Base-by-base conservation (phyloP, 2,113 vertebrate species). In the Gnathonemus longibarbis region DNA sequence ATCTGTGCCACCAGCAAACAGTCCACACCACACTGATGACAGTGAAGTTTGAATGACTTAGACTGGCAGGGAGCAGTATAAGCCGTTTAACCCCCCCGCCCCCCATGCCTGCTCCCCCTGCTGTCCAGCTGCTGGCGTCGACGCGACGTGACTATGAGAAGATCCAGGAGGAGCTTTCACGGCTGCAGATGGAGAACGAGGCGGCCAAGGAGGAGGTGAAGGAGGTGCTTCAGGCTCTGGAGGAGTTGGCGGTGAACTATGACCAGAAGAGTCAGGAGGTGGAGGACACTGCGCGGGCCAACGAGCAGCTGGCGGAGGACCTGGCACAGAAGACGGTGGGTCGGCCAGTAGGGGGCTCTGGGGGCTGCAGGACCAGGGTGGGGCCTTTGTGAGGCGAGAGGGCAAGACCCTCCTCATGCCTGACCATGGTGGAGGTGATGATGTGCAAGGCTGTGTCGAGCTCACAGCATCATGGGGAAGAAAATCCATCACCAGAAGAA, bases 181-280 rank as follows among this genome's bases (percentile, higher is more conserved):
- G 97, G 0, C 96, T 98, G 27, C 97, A 97, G 93, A 96, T 96
- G 53, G 96, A 97, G 93, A 97, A 98, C 0, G 97, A 97, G 53
- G 96, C 97, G 0, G 97, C 97, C 0, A 98, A 98, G 93, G 97
- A 97, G 0, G 97, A 98, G 86, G 97, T 97, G 92, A 98, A 98
- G 89, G 97, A 98, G 93, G 97, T 98, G 31, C 96, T 98, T 1
- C 97, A 98, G 90, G 97, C 97, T 58, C 93, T 98, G 92, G 97
- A 98, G 56, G 97, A 98, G 91, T 94, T 98, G 70, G 97, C 97
- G 53, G 97, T 98, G 91, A 98, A 98, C 88, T 98, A 98, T 0
- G 97, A 98, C 93, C 97, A 98, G 95, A 98, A 98, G 91, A 97
- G 97, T 66, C 97, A 97, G 91, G 97, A 97, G 89, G 96, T 97